These are phyloP conservation scores for Umimayanthus kanabou DNA, from an alignment of 92 coral and sea anemone species.

Conservation along the genomic window DNA sequence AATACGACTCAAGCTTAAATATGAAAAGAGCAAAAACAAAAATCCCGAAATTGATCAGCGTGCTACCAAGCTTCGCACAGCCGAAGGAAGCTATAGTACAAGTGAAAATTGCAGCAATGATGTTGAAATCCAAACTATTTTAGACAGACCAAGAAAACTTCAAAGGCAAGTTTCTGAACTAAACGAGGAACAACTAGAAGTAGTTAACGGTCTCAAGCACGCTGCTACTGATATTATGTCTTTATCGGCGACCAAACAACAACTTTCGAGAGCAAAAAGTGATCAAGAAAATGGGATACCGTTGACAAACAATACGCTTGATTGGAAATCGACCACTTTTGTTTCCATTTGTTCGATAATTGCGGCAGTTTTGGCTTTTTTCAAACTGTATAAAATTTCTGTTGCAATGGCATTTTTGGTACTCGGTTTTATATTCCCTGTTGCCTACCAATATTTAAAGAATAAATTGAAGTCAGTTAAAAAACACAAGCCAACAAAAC, in stretches of 20 bases:
- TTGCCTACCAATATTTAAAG: background rate
- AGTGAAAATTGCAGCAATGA: background rate
- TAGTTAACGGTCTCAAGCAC: slow-evolving; percentile 60
- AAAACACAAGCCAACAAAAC: slow-evolving; percentile 4
- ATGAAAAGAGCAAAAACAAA: slow-evolving; percentile 66
- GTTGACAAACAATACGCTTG: background rate
- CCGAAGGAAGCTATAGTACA: slow-evolving; percentile 29
- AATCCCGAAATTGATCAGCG: slow-evolving; percentile 50
- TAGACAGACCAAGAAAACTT: slow-evolving; percentile 51
- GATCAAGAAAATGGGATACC: background rate
- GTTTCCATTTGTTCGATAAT: background rate
- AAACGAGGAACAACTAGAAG: slow-evolving; percentile 62
- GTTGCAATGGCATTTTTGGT: slow-evolving; percentile 4
- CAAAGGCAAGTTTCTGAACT: slow-evolving; percentile 65
- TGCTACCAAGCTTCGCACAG: slow-evolving; percentile 49
- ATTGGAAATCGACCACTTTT: slow-evolving; percentile 24
- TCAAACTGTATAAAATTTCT: slow-evolving; percentile 15
- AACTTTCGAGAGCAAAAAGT: background rate
- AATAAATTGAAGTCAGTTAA: background rate
- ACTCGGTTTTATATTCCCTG: slow-evolving; percentile 24
- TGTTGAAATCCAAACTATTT: slow-evolving; percentile 13
- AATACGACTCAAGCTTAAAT: slow-evolving; percentile 62
- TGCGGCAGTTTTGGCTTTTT: slow-evolving; percentile 14
- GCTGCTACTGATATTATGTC: slow-evolving; percentile 57
- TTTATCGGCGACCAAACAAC: background rate